Evolutionary conservation across 2,797 vertebrate species (phyloP), one percentile per base, ranked within the genome.

Genomic region (Varecia variegata): DNA sequence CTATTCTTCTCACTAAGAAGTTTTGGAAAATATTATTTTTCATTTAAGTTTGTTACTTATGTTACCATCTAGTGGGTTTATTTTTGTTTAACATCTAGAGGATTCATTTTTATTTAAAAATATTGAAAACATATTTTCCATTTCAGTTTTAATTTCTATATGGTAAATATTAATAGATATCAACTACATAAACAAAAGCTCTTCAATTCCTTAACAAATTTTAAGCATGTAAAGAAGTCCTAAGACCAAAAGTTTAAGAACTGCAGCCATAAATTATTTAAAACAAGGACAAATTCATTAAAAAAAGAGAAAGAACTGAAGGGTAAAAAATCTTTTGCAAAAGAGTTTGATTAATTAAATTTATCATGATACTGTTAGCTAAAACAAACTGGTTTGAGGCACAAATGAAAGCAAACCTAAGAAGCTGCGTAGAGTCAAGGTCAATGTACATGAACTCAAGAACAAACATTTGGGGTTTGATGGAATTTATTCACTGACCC

Each of bases 401-500:
- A 87, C 87, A 92, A 96, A 96, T 92, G 91, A 38, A 93, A 40
- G n/a, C 58, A 94, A 92, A 89, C 18, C 50, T 83, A 92, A 87
- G 97, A 97, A 97, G 12, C 60, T 96, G 77, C 62, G 25, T 73
- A 97, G 88, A 97, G 73, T 95, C 95, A 98, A 98, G 96, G 96
- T 98, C 95, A 97, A 79, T 98, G 94, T 80, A 90, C 88, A 91
- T 82, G 43, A 97, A 97, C 82, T 97, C 77, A 93, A 98, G 97
- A 98, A 98, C 88, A 98, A 98, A 98, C 94, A 97, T 93, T 97
- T 97, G 97, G 50, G 95, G 77, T 92, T 97, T 98, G 90, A 80
- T 88, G 91, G 93, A 97, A 98, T 98, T 98, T 98, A 98, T 98
- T 98, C 95, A 93, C 74, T 98, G 98, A 98, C 97, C 96, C 97